A percentile compares a stretch with the other conserved stretches of the same genome.
Evolutionary conservation across 1,140 invertebrate genomes (phyloP).

Genomic region (Brachionus sp.): DNA sequence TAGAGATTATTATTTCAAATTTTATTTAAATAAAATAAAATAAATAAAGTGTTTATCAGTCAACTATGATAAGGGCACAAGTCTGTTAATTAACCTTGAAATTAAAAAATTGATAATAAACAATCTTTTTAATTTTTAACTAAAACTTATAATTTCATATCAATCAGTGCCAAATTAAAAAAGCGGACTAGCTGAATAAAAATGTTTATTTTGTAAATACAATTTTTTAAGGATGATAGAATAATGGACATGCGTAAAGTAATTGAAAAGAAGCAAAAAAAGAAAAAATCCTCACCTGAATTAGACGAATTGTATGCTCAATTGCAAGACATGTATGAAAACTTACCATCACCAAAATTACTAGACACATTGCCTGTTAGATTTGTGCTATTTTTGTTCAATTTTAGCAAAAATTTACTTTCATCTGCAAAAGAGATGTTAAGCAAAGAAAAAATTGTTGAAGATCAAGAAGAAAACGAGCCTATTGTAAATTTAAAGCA

Average conservation of each 20-base stretch:
- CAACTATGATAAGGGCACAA: too few species aligned
- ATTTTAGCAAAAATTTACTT: neutral
- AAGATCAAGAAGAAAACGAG: conserved; percentile 58
- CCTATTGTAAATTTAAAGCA: conserved; percentile 49
- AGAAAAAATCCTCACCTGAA: conserved; percentile 47
- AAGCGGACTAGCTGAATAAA: too few species aligned
- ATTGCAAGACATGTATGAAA: conserved; percentile 39
- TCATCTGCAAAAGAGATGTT: neutral
- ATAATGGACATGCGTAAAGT: conserved; percentile 43
- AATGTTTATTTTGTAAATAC: neutral
- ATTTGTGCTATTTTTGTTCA: neutral
- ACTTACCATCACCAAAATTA: neutral
- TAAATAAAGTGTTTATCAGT: too few species aligned
- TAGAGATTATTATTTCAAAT: too few species aligned
- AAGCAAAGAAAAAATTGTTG: conserved; percentile 22
- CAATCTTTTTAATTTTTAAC: too few species aligned
- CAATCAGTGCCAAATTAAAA: too few species aligned
- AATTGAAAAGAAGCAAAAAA: conserved; percentile 46
- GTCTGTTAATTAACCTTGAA: too few species aligned
- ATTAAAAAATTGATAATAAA: too few species aligned
- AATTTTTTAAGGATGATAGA: conserved; percentile 19
- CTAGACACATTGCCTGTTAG: conserved; percentile 14
- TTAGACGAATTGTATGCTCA: conserved; percentile 9
- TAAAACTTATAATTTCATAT: too few species aligned
- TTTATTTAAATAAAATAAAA: too few species aligned